Evolutionary conservation across 1,140 invertebrate genomes (phyloP).

Genomic region (Nautilus pompilius): DNA sequence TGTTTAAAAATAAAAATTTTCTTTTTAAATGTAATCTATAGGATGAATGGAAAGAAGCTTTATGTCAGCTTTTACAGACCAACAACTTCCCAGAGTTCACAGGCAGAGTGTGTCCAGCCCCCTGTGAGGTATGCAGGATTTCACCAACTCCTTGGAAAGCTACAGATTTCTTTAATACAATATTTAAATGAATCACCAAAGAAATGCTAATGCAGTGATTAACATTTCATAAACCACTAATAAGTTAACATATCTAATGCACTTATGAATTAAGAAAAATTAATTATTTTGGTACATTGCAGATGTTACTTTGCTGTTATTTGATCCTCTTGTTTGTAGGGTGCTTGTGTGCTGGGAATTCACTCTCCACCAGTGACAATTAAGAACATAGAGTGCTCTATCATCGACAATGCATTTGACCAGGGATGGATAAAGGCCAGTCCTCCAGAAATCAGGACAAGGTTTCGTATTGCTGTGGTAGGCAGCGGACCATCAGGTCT

Average conservation of each 20-base stretch:
- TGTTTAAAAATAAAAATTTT: too few species aligned
- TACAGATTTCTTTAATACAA: too few species aligned
- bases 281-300: not conserved
- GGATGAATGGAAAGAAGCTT: slow-evolving; percentile 94
- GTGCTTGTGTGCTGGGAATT: slow-evolving; percentile 95
- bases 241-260: too few species aligned
- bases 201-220: too few species aligned
- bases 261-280: not conserved
- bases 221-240: too few species aligned
- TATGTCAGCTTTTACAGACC: slow-evolving; percentile 92
- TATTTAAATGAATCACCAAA: too few species aligned
- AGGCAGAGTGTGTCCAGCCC: slow-evolving; percentile 95
- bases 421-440: slow-evolving; percentile 87
- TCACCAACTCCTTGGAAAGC: not conserved
- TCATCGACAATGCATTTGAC: slow-evolving; percentile 97
- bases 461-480: slow-evolving; percentile 86
- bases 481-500: slow-evolving; percentile 94
- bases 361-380: slow-evolving; percentile 96
- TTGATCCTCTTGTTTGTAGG: slow-evolving; percentile 53
- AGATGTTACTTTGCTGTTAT: not conserved
- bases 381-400: slow-evolving; percentile 98
- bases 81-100: slow-evolving; percentile 99
- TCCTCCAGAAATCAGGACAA: slow-evolving; percentile 72
- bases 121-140: slow-evolving; percentile 72
- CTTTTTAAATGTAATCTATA: too few species aligned